phyloP scores from a whole-genome alignment of 2,113 vertebrate genomes.

The Cranoglanis bouderius region DNA sequence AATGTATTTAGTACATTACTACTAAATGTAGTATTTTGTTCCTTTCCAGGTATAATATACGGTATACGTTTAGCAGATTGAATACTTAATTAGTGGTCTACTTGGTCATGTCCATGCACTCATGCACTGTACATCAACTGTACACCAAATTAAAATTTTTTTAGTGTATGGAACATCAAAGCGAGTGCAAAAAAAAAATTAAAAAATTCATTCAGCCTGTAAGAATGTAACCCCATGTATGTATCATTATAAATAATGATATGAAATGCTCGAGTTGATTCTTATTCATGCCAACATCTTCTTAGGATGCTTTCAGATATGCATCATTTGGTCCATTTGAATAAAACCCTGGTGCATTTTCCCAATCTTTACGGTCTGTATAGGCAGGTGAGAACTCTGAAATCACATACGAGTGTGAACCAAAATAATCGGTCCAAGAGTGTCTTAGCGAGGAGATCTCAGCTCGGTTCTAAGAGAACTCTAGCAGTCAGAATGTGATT shows the following conservation, averaged over 20 bases:
- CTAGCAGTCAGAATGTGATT: background rate
- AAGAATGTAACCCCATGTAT: background rate
- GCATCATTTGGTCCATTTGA: background rate
- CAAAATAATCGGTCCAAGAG: background rate
- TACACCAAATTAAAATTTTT: background rate
- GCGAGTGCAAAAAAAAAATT: background rate
- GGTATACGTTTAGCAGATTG: background rate
- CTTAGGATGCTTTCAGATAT: background rate
- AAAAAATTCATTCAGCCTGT: background rate
- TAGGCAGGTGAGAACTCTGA: background rate
- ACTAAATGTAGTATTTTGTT: background rate
- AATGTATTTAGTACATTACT: too few species aligned
- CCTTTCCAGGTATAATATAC: background rate
- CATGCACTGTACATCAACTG: background rate
- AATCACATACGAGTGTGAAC: background rate
- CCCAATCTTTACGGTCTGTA: background rate
- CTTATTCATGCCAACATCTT: background rate
- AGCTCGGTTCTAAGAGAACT: background rate
- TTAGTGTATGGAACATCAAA: background rate
- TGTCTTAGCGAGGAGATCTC: background rate
- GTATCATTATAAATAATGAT: background rate
- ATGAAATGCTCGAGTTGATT: background rate
- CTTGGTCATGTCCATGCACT: background rate
- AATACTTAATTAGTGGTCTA: background rate
- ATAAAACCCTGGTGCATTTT: background rate